Evolutionary conservation across 2,797 vertebrate species (phyloP).

Genomic region (Valencia hispanica): DNA sequence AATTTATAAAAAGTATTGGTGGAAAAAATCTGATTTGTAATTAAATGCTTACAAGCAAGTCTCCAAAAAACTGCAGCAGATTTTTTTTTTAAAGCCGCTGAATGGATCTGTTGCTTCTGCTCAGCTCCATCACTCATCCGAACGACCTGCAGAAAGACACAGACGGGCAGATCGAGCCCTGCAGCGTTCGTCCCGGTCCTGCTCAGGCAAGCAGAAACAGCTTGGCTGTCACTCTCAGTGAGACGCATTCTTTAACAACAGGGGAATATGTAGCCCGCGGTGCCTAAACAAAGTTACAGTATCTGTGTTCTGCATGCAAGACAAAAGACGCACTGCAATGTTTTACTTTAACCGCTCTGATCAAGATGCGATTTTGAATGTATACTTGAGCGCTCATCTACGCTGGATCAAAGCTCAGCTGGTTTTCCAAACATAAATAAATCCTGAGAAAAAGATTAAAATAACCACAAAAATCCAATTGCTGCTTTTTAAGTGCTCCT

Average conservation of each 20-base stretch:
- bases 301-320: background rate
- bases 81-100: background rate
- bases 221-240: conserved; percentile 59
- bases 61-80: conserved; percentile 15
- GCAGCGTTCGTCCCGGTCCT: conserved; percentile 67
- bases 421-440: background rate
- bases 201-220: conserved; percentile 77
- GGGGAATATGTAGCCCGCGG: conserved; percentile 58
- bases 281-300: conserved; percentile 59
- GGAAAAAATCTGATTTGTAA: background rate
- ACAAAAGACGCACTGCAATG: conserved; percentile 8
- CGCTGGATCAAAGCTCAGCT: conserved; percentile 29
- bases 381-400: conserved; percentile 13
- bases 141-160: conserved; percentile 46
- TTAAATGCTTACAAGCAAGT: background rate
- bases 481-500: conserved; percentile 13
- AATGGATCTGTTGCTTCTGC: conserved; percentile 1
- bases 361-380: conserved; percentile 25
- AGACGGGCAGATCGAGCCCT: conserved; percentile 57
- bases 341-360: conserved; percentile 18
- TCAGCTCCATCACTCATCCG: conserved; percentile 25
- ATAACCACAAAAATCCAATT: conserved; percentile 11
- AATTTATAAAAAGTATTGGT: no score
- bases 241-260: conserved; percentile 72
- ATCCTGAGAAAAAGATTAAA: conserved; percentile 32